Conservation (phyloP, 2,888 invertebrate species). For the Choreutis nemorana region DNA sequence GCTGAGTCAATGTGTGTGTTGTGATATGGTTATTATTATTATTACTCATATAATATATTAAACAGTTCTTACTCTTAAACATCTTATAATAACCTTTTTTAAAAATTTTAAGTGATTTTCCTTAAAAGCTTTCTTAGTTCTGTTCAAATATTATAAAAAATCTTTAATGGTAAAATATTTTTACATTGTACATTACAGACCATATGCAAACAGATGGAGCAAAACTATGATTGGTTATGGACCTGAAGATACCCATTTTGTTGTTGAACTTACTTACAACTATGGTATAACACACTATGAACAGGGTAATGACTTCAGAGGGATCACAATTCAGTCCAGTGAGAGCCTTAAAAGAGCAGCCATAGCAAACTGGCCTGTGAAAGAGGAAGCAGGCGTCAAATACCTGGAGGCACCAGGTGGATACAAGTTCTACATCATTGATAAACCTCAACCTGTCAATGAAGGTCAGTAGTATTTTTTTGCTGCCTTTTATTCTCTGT, state of each 20-base stretch:
- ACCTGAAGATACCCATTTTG: constrained; percentile 93
- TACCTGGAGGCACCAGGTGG: constrained; percentile 90
- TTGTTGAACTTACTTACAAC: constrained; percentile 96
- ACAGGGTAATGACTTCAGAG: constrained; percentile 90
- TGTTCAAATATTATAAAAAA: not conserved
- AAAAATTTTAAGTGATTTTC: too few relatives aligned
- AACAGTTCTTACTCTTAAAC: too few relatives aligned
- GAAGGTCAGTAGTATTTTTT: constrained; percentile 52
- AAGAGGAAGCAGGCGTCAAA: constrained; percentile 67
- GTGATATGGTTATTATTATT: too few relatives aligned
- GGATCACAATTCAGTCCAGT: constrained; percentile 83
- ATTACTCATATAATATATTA: too few relatives aligned
- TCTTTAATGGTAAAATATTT: not conserved
- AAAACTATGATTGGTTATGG: constrained; percentile 99
- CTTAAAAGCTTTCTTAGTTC: too few relatives aligned
- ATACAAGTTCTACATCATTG: constrained; percentile 83
- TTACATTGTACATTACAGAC: constrained; percentile 64
- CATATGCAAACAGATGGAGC: constrained; percentile 97
- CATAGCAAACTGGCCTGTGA: constrained; percentile 75
- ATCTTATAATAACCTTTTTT: too few relatives aligned
- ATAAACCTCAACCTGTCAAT: constrained; percentile 72
- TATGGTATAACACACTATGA: constrained; percentile 91
- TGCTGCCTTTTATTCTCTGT: not conserved
- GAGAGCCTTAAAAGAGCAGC: constrained; percentile 79
- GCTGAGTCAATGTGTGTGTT: too few relatives aligned